phyloP scores from a whole-genome alignment of 2,888 invertebrate genomes.

The Machimus atricapillus region DNA sequence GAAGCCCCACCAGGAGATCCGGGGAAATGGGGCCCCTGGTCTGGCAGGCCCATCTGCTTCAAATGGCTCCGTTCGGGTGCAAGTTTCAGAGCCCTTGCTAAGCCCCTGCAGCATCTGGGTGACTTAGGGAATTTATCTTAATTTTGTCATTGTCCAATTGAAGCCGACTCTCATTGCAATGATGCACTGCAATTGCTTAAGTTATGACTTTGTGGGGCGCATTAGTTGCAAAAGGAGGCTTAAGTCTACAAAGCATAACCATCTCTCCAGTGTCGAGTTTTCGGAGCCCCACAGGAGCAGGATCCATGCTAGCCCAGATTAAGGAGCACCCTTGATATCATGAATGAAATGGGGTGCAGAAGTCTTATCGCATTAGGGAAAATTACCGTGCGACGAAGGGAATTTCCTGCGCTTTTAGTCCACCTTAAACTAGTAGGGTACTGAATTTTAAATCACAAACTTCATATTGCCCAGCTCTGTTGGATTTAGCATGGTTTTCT shows the following conservation, averaged over 20 bases:
- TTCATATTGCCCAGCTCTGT: background rate
- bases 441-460: background rate
- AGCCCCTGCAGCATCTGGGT: background rate
- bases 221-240: background rate
- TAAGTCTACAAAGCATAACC: background rate
- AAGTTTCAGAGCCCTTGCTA: background rate
- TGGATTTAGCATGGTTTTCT: background rate
- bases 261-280: background rate
- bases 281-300: background rate
- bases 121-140: slow-evolving; percentile 7
- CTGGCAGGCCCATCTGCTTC: background rate
- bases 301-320: background rate
- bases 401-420: background rate
- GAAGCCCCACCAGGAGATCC: background rate
- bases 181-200: background rate
- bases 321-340: background rate
- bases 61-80: background rate
- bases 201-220: background rate
- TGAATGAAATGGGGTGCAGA: background rate
- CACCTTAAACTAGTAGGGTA: background rate
- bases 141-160: slow-evolving; percentile 13
- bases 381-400: background rate
- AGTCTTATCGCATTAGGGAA: background rate
- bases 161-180: background rate
- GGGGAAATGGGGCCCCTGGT: background rate